Conservation (phyloP, 2,888 invertebrate species). For the Scaptomyza parva region DNA sequence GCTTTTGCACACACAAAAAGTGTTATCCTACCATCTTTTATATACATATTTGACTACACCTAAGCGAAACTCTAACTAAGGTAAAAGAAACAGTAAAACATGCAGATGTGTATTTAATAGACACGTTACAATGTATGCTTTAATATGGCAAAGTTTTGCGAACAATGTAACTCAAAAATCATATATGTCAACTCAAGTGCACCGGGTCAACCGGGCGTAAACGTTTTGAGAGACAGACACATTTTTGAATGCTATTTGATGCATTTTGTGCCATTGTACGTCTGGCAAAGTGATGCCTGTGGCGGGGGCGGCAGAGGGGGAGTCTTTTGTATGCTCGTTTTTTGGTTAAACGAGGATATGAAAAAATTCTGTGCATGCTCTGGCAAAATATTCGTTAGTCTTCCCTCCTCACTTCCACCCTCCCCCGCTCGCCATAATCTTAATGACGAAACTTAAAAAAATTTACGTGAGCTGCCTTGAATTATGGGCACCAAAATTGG, state of each 20-base stretch:
- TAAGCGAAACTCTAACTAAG: neutral
- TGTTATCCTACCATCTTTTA: neutral
- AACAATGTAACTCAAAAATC: constrained; percentile 12
- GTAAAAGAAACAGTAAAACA: neutral
- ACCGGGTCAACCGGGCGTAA: too few relatives aligned
- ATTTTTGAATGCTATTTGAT: constrained; percentile 26
- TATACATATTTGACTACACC: neutral
- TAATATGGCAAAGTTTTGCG: neutral
- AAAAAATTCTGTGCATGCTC: constrained; percentile 75
- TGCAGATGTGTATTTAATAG: neutral
- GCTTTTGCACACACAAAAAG: neutral
- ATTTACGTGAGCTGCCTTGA: constrained; percentile 77
- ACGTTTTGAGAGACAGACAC: neutral
- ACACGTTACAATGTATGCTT: neutral
- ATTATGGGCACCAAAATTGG: constrained; percentile 44
- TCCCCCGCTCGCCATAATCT: constrained; percentile 62
- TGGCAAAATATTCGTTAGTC: constrained; percentile 74
- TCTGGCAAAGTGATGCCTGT: neutral
- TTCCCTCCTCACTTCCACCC: constrained; percentile 2
- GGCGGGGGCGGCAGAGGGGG: too few relatives aligned
- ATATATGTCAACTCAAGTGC: constrained; percentile 29
- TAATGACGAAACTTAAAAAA: constrained; percentile 79
- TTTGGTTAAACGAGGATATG: constrained; percentile 64
- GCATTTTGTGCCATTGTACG: constrained; percentile 20
- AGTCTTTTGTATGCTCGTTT: constrained; percentile 36